Evolutionary conservation across 2,113 vertebrate genomes (phyloP).

Genomic region (Alethe castanea): DNA sequence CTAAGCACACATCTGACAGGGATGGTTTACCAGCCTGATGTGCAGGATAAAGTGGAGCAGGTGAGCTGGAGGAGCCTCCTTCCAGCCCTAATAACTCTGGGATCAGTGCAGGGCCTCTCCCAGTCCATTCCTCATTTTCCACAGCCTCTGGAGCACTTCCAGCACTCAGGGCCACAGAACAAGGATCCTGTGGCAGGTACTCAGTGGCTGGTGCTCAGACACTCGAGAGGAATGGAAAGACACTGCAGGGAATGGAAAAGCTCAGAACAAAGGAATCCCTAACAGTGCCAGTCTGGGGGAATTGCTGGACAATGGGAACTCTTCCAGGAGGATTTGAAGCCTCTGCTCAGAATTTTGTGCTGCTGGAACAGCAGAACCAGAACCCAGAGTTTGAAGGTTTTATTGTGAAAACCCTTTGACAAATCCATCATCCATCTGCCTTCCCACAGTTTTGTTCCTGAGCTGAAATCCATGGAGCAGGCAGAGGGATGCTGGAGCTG

Average conservation of each 20-base stretch:
- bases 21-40: conserved; percentile 5
- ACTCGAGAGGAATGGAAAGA: background rate
- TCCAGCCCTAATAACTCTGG: background rate
- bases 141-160: background rate
- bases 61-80: conserved; percentile 1
- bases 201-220: background rate
- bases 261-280: background rate
- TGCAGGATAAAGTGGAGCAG: conserved; percentile 8
- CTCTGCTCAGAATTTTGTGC: background rate
- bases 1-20: conserved; percentile 19
- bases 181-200: background rate
- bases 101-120: background rate
- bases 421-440: background rate
- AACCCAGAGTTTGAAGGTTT: background rate
- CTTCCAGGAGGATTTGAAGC: background rate
- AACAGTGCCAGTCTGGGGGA: background rate
- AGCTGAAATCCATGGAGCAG: background rate
- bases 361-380: background rate
- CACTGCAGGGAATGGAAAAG: background rate
- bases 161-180: background rate
- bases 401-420: background rate
- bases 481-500: fast-evolving
- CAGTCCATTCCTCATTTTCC: background rate
- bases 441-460: background rate
- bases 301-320: background rate